Evolutionary conservation across 2,888 invertebrate genomes (phyloP).

Genomic region (Spatulosminthurus flaviceps): DNA sequence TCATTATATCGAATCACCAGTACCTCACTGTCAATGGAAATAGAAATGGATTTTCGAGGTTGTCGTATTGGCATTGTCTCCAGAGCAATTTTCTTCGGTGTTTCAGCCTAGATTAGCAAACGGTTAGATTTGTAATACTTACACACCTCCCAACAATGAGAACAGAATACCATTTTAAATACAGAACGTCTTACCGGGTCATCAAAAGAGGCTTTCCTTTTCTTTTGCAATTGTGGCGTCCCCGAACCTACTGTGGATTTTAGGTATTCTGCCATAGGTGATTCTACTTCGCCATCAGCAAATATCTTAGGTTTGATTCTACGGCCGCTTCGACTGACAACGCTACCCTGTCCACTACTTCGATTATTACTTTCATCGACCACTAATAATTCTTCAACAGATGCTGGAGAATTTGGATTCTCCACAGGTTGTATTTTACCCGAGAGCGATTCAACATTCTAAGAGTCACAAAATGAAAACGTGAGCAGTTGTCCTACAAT

Average conservation of each 20-base stretch:
- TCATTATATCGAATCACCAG: too few species aligned
- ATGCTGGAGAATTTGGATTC: not conserved
- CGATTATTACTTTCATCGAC: not conserved
- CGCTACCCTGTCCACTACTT: not conserved
- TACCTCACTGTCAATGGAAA: slow-evolving; percentile 10
- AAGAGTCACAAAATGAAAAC: too few species aligned
- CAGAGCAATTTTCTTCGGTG: not conserved
- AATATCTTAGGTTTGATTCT: slow-evolving; percentile 22
- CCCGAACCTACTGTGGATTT: not conserved
- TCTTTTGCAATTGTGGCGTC: not conserved
- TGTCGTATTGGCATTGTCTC: not conserved
- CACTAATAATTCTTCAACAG: not conserved
- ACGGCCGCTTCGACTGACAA: slow-evolving; percentile 15
- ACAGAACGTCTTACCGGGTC: not conserved
- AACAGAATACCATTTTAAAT: too few species aligned
- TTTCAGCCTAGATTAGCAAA: not conserved
- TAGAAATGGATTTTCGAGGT: not conserved
- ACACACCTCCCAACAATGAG: too few species aligned
- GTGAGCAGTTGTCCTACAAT: too few species aligned
- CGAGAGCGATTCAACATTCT: not conserved
- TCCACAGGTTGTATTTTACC: not conserved
- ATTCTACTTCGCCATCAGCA: not conserved
- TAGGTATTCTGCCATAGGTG: not conserved
- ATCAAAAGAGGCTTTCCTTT: slow-evolving; percentile 23
- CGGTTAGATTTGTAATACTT: too few species aligned